A percentile compares a stretch with the other conserved stretches of the same genome.
phyloP scores from a whole-genome alignment of 2,113 vertebrate genomes.

The Chaetops frenatus region DNA sequence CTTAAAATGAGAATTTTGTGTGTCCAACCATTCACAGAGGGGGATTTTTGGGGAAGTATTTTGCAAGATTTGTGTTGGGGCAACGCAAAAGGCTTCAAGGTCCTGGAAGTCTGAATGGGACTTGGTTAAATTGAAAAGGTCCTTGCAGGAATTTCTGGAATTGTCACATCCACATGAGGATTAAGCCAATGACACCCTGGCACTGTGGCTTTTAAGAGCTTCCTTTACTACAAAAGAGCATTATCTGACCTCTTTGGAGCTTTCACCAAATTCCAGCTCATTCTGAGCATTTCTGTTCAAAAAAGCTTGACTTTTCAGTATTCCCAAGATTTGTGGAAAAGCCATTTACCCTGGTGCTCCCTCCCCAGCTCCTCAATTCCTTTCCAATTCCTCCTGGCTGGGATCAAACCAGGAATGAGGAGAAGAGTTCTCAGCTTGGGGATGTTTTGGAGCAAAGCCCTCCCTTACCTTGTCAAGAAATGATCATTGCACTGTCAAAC shows the following conservation, averaged over 20 bases:
- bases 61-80: not conserved
- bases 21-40: not conserved
- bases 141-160: not conserved
- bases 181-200: not conserved
- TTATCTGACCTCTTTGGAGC: not conserved
- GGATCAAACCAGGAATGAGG: not conserved
- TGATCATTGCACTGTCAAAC: not conserved
- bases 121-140: not conserved
- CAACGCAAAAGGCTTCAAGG: not conserved
- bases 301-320: rapidly evolving
- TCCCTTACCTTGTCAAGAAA: not conserved
- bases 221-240: not conserved
- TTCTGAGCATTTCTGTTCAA: not conserved
- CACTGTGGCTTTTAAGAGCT: not conserved
- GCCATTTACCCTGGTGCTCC: not conserved
- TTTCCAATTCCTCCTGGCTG: not conserved
- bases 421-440: not conserved
- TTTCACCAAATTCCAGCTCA: not conserved
- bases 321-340: not conserved
- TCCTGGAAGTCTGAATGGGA: not conserved
- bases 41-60: rapidly evolving
- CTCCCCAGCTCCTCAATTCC: not conserved
- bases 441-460: not conserved
- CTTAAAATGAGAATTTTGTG: not conserved
- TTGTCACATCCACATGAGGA: not conserved